Percentiles rank a stretch among this genome's conserved stretches.
These are phyloP conservation scores for Netelia melanura DNA, from an alignment of 2,888 invertebrate species.

Conservation along the genomic window DNA sequence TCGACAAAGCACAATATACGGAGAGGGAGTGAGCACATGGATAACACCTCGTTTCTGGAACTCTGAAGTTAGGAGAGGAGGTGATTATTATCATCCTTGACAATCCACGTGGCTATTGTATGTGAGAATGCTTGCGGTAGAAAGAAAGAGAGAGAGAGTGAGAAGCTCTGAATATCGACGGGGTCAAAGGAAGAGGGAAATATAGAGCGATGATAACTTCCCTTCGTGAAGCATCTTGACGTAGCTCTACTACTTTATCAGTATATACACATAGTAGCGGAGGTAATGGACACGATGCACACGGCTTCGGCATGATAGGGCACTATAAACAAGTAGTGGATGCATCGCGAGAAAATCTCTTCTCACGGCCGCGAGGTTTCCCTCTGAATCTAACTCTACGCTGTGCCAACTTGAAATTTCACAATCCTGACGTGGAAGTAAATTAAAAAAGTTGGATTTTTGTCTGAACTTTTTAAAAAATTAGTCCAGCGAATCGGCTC, in stretches of 20 bases:
- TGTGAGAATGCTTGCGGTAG: conserved; percentile 4
- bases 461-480: too few species aligned
- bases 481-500: too few species aligned
- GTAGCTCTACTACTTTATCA: background rate
- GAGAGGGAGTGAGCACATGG: background rate
- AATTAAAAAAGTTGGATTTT: too few species aligned
- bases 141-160: background rate
- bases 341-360: background rate
- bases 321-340: background rate
- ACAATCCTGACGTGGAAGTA: too few species aligned
- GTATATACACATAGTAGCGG: background rate
- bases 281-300: background rate
- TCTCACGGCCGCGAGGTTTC: too few species aligned
- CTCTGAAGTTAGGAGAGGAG: conserved; percentile 15
- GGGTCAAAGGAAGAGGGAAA: background rate
- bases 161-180: conserved; percentile 5
- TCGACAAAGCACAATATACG: background rate
- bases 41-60: conserved; percentile 28
- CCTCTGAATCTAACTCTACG: too few species aligned
- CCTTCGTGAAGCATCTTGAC: background rate
- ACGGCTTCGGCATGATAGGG: background rate
- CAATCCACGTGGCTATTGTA: conserved; percentile 22
- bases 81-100: conserved; percentile 50
- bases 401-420: too few species aligned
- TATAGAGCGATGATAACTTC: conserved; percentile 10